Conservation (phyloP, 2,888 invertebrate species). For the Campoletis raptor region DNA sequence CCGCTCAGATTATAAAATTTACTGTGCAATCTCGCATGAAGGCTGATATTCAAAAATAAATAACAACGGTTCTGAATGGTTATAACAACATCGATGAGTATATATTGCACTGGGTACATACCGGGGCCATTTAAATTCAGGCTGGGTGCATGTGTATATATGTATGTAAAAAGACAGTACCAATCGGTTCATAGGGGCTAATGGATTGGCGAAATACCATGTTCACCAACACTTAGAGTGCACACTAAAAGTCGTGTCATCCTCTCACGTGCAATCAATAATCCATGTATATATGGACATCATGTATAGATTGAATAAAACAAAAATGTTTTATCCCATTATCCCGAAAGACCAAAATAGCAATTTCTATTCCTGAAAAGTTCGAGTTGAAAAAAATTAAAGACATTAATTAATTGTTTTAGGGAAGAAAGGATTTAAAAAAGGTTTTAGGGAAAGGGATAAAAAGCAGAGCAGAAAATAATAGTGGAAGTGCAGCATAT, state of each 20-base stretch:
- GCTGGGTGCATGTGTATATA: background rate
- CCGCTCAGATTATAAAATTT: too few relatives aligned
- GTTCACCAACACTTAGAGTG: conserved; percentile 73
- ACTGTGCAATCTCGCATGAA: too few relatives aligned
- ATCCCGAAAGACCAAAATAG: background rate
- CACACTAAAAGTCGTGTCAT: conserved; percentile 14
- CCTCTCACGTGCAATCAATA: background rate
- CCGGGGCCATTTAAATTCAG: background rate
- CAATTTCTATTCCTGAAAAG: background rate
- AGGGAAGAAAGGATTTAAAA: background rate
- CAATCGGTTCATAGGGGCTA: conserved; percentile 64
- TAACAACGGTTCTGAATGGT: too few relatives aligned
- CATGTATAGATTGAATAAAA: conserved; percentile 24
- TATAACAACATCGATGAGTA: too few relatives aligned
- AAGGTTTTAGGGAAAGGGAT: too few relatives aligned
- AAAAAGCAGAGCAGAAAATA: too few relatives aligned
- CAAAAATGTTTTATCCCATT: background rate
- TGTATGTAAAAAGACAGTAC: background rate
- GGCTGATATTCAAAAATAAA: too few relatives aligned
- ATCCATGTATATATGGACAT: too few relatives aligned
- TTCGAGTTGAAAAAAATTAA: too few relatives aligned
- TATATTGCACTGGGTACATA: too few relatives aligned
- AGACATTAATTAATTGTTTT: background rate
- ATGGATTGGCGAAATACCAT: conserved; percentile 78
- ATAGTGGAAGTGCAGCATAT: too few relatives aligned